Conservation (phyloP, 2,113 vertebrate genomes). For the Forbesichthys agassizii region DNA sequence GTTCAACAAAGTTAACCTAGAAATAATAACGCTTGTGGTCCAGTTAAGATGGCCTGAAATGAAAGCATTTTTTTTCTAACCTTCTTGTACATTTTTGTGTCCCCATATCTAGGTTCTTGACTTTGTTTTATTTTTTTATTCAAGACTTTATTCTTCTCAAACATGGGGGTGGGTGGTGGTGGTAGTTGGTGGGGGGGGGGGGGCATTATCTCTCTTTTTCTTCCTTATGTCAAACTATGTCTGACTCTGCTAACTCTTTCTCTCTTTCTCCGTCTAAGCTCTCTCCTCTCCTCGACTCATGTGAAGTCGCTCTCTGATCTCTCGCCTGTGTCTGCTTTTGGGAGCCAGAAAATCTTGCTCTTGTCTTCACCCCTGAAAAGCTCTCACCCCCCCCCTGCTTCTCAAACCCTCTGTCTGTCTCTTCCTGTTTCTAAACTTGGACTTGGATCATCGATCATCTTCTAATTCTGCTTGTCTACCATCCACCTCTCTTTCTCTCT, state of each 20-base stretch:
- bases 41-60: neutral
- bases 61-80: conserved; percentile 8
- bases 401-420: conserved; percentile 32
- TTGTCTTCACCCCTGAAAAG: conserved; percentile 37
- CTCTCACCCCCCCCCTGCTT: neutral
- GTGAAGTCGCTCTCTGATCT: conserved; percentile 59
- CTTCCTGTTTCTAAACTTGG: conserved; percentile 9
- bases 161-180: conserved; percentile 1
- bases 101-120: conserved; percentile 16
- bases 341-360: conserved; percentile 38
- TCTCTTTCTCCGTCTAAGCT: conserved; percentile 64
- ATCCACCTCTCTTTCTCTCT: conserved; percentile 21
- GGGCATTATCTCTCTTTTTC: conserved; percentile 16
- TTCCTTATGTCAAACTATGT: conserved; percentile 43
- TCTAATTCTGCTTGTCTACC: neutral
- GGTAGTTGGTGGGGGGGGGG: no score
- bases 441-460: conserved; percentile 37
- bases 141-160: conserved; percentile 12
- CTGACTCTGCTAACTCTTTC: conserved; percentile 56
- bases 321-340: conserved; percentile 32
- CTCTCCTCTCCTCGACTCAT: conserved; percentile 55
- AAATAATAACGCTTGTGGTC: neutral
- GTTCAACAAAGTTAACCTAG: neutral
- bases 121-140: neutral
- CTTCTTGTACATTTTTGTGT: conserved; percentile 35